Evolutionary conservation across 2,888 invertebrate genomes (phyloP).

Genomic region (Brassicogethes aeneus): DNA sequence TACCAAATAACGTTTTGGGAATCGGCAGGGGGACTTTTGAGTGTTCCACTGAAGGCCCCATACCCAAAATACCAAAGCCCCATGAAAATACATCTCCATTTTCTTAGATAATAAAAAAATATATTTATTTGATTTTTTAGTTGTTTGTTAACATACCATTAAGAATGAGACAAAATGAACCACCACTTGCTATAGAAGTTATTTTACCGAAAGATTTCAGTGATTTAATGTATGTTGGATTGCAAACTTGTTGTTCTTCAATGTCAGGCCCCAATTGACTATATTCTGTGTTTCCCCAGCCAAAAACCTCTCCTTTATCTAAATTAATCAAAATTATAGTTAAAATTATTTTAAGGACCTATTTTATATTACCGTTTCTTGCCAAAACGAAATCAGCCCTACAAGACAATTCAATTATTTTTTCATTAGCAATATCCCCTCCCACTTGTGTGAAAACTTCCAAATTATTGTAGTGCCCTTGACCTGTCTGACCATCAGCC

Average conservation of each 20-base stretch:
- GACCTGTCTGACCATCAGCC: constrained; percentile 89
- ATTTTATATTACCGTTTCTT: constrained; percentile 54
- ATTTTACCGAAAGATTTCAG: constrained; percentile 65
- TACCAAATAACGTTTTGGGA: constrained; percentile 75
- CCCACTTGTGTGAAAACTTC: constrained; percentile 52
- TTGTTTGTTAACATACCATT: constrained; percentile 51
- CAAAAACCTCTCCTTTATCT: constrained; percentile 87
- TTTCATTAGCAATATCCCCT: constrained; percentile 78
- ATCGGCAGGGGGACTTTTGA: constrained; percentile 60
- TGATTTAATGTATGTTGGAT: constrained; percentile 56
- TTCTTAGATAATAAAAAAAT: constrained; percentile 43
- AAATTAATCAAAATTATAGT: constrained; percentile 11
- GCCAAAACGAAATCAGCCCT: constrained; percentile 84
- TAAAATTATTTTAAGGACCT: constrained; percentile 4
- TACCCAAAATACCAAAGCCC: constrained; percentile 89
- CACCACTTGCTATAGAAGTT: constrained; percentile 73
- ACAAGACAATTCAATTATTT: constrained; percentile 70
- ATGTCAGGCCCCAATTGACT: constrained; percentile 60
- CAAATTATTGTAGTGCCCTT: constrained; percentile 57
- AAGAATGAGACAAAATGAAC: constrained; percentile 74
- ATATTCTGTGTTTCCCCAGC: constrained; percentile 96
- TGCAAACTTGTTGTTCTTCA: constrained; percentile 61
- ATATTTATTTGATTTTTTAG: neutral
- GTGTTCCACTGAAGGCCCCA: constrained; percentile 70
- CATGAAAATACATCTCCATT: constrained; percentile 80